phyloP scores from a whole-genome alignment of 2,113 vertebrate species.

The Barbus barbus region DNA sequence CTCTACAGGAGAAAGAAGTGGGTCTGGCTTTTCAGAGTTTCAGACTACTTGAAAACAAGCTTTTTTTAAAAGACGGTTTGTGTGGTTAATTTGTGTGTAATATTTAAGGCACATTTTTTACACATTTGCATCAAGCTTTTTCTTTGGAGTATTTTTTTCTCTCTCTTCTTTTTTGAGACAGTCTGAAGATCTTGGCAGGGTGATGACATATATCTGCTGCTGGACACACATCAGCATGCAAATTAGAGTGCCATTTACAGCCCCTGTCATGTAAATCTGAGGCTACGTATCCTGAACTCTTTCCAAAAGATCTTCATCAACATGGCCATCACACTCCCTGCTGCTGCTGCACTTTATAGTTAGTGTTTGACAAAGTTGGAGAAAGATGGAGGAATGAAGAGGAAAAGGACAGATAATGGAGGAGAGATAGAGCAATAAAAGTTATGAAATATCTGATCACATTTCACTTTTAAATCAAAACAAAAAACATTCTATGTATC shows the following conservation, averaged over 20 bases:
- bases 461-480: background rate
- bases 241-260: constrained; percentile 37
- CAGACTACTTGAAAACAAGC: background rate
- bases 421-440: background rate
- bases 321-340: constrained; percentile 50
- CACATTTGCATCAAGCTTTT: background rate
- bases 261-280: constrained; percentile 52
- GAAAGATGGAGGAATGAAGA: background rate
- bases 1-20: constrained; percentile 58
- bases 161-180: constrained; percentile 47
- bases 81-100: background rate
- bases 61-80: background rate
- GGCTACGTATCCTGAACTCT: constrained; percentile 48
- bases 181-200: constrained; percentile 55
- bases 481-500: background rate
- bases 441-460: background rate
- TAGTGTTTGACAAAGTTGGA: background rate
- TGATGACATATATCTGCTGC: constrained; percentile 66
- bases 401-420: background rate
- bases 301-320: constrained; percentile 66
- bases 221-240: constrained; percentile 58
- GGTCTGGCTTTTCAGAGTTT: background rate
- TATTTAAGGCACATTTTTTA: background rate
- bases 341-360: background rate
- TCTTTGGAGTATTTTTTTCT: background rate